Evolutionary conservation across 2,797 vertebrate genomes (phyloP), one percentile per base, ranked within the genome.

Genomic region (Gorsachius magnificus): DNA sequence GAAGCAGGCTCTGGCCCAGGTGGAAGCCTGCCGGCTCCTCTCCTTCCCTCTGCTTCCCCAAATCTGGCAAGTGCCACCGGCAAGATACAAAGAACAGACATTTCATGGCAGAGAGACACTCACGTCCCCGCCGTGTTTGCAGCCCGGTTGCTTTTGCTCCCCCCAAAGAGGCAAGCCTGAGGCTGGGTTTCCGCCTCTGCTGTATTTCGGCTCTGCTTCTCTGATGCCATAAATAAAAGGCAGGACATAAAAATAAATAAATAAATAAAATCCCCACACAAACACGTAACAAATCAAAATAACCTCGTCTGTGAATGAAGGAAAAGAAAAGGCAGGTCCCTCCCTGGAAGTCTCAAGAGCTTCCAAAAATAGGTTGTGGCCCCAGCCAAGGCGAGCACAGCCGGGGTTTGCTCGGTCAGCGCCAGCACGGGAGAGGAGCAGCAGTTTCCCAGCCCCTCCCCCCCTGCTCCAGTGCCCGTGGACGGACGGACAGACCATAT

Each of bases 361-460:
- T 89, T 96, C 96, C 93, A 96, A 94, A 95, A 95, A 93, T 89
- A 96, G 95, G 74, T 78, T 79, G 60, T 0, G 0, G 68, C 63
- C 63, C 83, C 54, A 36, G 96, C 65, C 95, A 95, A 89, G 72
- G 83, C 8, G 33, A 76, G 83, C 29, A 0, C 48, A 66, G 88
- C 94, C 96, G 77, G 82, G 86, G 75, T 70, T 85, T 84, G 77
- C 91, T 94, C 10, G 4, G 60, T 54, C 88, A 41, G 48, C 0
- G 31, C 86, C 93, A 84, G 78, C 35, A 9, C n/a, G 0, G 6
- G 76, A 64, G 80, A 41, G 72, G 72, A 93, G 74, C 87, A 16
- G 41, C 0, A 0, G 36, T 29, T 95, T 89, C 90, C 58, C 83
- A 28, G 41, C 35, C 0, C 0, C 35, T 86, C 80, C 89, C 81